Evolutionary conservation across 2,113 vertebrate species (phyloP).

Genomic region (Neodontobutis hainanensis): DNA sequence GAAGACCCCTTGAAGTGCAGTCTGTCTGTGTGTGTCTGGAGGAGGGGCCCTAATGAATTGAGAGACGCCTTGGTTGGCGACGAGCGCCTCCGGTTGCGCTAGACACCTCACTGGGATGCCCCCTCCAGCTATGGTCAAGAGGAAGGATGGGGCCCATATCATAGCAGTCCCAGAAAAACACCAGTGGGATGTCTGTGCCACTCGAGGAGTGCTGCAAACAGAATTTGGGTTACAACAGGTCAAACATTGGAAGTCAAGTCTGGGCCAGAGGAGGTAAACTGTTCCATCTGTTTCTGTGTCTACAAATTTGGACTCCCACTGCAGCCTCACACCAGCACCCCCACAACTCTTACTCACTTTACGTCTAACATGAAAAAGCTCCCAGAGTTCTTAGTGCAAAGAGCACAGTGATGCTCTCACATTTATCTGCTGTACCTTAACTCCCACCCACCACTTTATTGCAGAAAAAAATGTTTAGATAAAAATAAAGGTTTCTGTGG

Average conservation of each 20-base stretch:
- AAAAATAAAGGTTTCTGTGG: conserved; percentile 71
- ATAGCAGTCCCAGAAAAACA: conserved; percentile 65
- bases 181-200: conserved; percentile 73
- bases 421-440: conserved; percentile 12
- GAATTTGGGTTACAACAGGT: conserved; percentile 84
- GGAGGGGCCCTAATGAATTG: conserved; percentile 62
- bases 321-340: conserved; percentile 26
- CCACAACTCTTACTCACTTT: conserved; percentile 26
- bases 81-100: conserved; percentile 41
- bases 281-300: conserved; percentile 82
- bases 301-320: conserved; percentile 59
- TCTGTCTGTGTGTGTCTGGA: conserved; percentile 30
- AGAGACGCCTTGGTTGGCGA: conserved; percentile 51
- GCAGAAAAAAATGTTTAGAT: conserved; percentile 53
- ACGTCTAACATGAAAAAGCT: conserved; percentile 29
- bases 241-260: conserved; percentile 83
- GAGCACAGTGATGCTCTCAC: conserved; percentile 8
- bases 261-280: conserved; percentile 80
- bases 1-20: conserved; percentile 58
- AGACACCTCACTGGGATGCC: conserved; percentile 51
- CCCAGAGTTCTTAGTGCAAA: conserved; percentile 31
- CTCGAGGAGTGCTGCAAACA: conserved; percentile 68
- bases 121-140: conserved; percentile 47
- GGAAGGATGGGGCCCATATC: conserved; percentile 44
- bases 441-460: conserved; percentile 3